These are phyloP conservation scores for Girardia tigrina DNA, from an alignment of 2,888 invertebrate genomes.

Conservation along the genomic window DNA sequence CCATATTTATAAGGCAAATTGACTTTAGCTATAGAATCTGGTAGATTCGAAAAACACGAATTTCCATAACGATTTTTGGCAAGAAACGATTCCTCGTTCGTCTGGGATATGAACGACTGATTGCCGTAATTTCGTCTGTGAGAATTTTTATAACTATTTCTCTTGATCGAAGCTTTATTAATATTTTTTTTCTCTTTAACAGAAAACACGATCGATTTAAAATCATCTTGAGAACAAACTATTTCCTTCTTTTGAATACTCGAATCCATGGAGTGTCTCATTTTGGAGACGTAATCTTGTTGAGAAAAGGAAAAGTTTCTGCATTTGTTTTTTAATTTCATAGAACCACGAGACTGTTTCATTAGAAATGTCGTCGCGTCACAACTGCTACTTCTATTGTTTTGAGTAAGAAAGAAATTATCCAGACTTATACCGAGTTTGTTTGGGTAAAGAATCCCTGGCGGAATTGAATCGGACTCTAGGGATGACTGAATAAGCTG, in stretches of 20 bases:
- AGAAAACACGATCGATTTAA: neutral
- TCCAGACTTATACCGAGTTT: neutral
- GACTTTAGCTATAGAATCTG: neutral
- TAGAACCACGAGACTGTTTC: neutral
- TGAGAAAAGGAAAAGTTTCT: neutral
- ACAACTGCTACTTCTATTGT: neutral
- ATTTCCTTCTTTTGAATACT: neutral
- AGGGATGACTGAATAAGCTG: neutral
- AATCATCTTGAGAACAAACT: neutral
- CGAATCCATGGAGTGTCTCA: neutral
- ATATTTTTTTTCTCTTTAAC: neutral
- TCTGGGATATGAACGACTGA: neutral
- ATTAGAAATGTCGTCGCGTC: neutral
- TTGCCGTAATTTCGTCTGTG: neutral
- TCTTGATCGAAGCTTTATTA: neutral
- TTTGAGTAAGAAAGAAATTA: neutral
- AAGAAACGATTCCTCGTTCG: neutral
- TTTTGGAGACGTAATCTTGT: neutral
- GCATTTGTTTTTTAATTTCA: neutral
- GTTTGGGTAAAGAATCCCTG: neutral
- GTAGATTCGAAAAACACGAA: neutral
- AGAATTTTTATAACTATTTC: neutral
- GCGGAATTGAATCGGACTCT: neutral
- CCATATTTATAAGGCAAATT: neutral
- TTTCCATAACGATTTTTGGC: neutral